Percentiles rank a stretch among this genome's conserved stretches.
These are phyloP conservation scores for Ranitomeya variabilis DNA, from an alignment of 2,113 vertebrate species.

Conservation along the genomic window DNA sequence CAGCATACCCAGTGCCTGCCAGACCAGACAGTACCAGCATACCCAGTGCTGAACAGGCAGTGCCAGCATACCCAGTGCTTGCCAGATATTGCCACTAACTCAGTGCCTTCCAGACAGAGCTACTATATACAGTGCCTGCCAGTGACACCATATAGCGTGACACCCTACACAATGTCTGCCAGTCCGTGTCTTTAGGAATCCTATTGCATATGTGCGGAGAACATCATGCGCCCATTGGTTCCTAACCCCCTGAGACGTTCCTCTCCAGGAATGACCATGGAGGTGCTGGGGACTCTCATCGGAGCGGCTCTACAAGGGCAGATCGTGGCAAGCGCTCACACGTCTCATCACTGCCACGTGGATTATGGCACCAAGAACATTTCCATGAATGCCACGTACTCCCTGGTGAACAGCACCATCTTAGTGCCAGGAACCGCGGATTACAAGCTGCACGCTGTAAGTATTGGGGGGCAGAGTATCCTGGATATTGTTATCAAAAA, in stretches of 20 bases:
- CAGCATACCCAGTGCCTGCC: too few relatives aligned
- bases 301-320: constrained; percentile 91
- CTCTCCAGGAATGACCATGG: constrained; percentile 88
- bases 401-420: constrained; percentile 62
- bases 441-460: constrained; percentile 74
- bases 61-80: neutral
- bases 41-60: too few relatives aligned
- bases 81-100: neutral
- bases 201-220: neutral
- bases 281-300: constrained; percentile 88
- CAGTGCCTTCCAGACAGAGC: neutral
- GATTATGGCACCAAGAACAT: constrained; percentile 67
- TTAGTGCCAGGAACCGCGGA: constrained; percentile 67
- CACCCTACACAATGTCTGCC: neutral
- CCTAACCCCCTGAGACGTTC: neutral
- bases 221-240: neutral
- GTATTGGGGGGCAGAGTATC: constrained; percentile 53
- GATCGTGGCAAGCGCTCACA: constrained; percentile 88
- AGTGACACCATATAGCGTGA: neutral
- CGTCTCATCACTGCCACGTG: constrained; percentile 68
- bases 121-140: neutral
- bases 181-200: neutral
- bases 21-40: too few relatives aligned
- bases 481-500: neutral
- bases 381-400: constrained; percentile 69